Evolutionary conservation across 2,113 vertebrate species (phyloP), one percentile per base, ranked within the genome.

Genomic region (Arvicanthis niloticus): DNA sequence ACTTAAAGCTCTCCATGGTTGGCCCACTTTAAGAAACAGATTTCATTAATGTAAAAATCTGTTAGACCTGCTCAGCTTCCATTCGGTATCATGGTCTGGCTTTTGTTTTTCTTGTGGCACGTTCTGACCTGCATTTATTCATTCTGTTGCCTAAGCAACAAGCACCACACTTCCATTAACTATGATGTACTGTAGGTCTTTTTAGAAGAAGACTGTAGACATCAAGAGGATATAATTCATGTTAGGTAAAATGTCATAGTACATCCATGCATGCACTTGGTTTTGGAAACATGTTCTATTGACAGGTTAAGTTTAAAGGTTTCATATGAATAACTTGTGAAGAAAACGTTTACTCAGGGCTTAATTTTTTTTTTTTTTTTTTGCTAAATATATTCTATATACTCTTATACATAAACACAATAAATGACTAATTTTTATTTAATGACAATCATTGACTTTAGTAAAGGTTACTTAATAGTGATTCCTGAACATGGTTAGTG

Each of bases 91-190:
- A 95, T 96, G 97, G 89, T 97, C 84, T 91, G 97, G 97, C 97
- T 97, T 98, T 98, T 98, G 97, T 98, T 98, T 99, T 98, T 97
- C 97, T 98, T 95, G 90, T 98, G 98, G 97, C 96, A 97, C 98
- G 98, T 98, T 98, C 97, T 98, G 99, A 99, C 99, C 99, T 98
- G 99, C 99, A 99, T 99, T 98, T 99, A 98, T 99, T 99, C 98
- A 98, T 99, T 94, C 97, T 98, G 99, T 99, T 99, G 98, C 99
- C 99, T 98, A 98, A 99, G 99, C 98, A 99, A 99, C 99, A 98
- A 98, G 97, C 98, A 98, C 98, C 98, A 98, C 89, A 97, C 96
- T 98, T 96, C 96, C 98, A 97, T 98, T 99, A 99, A 98, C 98
- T 98, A 97, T 98, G 97, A 98, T 98, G 98, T 98, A 98, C 98